phyloP scores from a whole-genome alignment of 1,140 invertebrate genomes.

The Cepaea nemoralis region DNA sequence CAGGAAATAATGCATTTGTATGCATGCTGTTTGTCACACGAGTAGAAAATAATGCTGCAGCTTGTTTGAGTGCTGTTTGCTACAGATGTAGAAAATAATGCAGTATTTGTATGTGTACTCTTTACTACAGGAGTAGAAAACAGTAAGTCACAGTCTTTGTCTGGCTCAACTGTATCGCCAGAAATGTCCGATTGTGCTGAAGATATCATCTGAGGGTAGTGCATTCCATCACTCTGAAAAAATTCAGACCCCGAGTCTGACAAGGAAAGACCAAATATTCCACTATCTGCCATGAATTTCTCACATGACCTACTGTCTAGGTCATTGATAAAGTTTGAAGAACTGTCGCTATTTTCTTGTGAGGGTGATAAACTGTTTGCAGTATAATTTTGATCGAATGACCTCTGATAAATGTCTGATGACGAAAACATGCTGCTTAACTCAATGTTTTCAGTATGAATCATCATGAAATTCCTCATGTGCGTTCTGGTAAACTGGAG shows the following conservation, averaged over 20 bases:
- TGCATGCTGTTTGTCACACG: not conserved
- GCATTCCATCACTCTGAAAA: not conserved
- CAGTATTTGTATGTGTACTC: not conserved
- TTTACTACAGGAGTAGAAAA: not conserved
- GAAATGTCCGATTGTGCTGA: not conserved
- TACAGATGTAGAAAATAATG: no score
- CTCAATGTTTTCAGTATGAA: conserved; percentile 27
- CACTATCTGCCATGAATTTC: not conserved
- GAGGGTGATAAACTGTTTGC: not conserved
- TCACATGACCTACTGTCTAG: not conserved
- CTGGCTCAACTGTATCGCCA: not conserved
- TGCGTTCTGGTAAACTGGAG: no score
- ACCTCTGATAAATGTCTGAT: not conserved
- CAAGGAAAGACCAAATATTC: not conserved
- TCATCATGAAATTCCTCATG: not conserved
- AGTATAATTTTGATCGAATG: not conserved
- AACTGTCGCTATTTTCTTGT: not conserved
- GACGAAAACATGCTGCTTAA: conserved; percentile 18
- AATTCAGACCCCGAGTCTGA: conserved; percentile 6
- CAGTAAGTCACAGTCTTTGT: not conserved
- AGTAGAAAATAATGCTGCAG: not conserved
- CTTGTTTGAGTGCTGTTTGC: no score
- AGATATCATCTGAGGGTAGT: not conserved
- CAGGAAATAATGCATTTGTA: not conserved
- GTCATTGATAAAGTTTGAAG: not conserved